phyloP scores from a whole-genome alignment of 2,888 invertebrate genomes.

The Encarsia formosa region DNA sequence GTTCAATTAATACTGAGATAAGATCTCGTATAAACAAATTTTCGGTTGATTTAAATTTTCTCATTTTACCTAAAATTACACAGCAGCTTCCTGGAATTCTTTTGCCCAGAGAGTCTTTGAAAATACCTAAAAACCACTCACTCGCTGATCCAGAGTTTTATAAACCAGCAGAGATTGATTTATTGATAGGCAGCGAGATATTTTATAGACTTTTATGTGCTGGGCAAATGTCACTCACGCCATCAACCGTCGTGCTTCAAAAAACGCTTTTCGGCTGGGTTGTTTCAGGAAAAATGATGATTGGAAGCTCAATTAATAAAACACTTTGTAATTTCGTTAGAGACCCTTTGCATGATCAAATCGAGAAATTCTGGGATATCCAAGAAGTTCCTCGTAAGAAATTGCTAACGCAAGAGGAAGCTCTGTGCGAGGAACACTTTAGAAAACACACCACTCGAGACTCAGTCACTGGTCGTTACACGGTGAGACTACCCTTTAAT shows the following conservation, averaged over 20 bases:
- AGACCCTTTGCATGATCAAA: neutral
- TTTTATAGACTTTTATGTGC: neutral
- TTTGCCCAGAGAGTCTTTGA: neutral
- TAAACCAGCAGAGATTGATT: neutral
- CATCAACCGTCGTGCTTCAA: neutral
- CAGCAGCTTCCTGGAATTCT: neutral
- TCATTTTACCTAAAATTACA: neutral
- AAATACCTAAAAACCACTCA: neutral
- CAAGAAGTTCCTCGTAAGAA: neutral
- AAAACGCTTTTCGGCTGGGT: neutral
- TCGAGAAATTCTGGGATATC: neutral
- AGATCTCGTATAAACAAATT: neutral
- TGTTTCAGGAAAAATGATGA: neutral
- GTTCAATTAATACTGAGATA: neutral
- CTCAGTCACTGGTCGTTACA: conserved; percentile 3
- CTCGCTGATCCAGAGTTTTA: neutral
- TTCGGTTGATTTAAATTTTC: neutral
- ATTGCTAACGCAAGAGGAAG: neutral
- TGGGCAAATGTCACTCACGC: neutral
- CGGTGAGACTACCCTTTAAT: conserved; percentile 12
- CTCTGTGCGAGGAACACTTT: conserved; percentile 13
- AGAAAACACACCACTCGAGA: neutral
- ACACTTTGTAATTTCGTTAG: neutral
- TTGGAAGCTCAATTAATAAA: neutral
- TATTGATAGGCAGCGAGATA: neutral